phyloP scores from a whole-genome alignment of 2,888 invertebrate species.

The Drosophila pegasa region DNA sequence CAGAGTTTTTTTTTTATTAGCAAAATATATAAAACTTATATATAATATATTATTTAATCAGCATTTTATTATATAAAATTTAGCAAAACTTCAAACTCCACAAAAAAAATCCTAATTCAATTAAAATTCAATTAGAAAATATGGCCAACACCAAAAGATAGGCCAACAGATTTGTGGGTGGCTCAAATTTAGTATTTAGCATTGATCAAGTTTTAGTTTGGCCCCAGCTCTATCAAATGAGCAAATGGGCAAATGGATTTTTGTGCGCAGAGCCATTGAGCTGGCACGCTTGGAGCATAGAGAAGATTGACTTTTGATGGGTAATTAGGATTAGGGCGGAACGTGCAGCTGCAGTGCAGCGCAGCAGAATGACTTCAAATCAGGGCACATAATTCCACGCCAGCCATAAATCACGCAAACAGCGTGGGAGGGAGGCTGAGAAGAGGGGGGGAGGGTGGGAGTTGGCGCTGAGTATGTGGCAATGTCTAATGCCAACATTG shows the following conservation, averaged over 20 bases:
- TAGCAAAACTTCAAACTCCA: too few relatives aligned
- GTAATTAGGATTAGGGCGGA: constrained; percentile 38
- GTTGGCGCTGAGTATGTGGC: constrained; percentile 16
- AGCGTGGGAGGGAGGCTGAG: neutral
- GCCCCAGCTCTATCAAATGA: neutral
- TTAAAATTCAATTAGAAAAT: too few relatives aligned
- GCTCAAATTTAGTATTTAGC: too few relatives aligned
- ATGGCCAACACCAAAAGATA: too few relatives aligned
- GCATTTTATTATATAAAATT: too few relatives aligned
- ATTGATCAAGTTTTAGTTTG: neutral
- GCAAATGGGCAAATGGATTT: neutral
- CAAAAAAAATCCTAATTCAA: too few relatives aligned
- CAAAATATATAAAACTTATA: too few relatives aligned
- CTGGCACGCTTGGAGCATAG: constrained; percentile 6
- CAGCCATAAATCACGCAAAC: constrained; percentile 66
- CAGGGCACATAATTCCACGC: constrained; percentile 58
- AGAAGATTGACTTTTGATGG: constrained; percentile 47
- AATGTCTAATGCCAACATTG: constrained; percentile 13
- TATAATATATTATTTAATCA: too few relatives aligned
- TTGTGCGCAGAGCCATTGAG: neutral
- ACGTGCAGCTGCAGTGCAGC: constrained; percentile 43
- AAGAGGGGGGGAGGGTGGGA: neutral
- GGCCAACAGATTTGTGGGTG: too few relatives aligned
- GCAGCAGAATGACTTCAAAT: constrained; percentile 46
- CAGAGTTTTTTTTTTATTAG: too few relatives aligned